A percentile compares a stretch with the other conserved stretches of the same genome.
These are phyloP conservation scores for Osmerus eperlanus DNA, from an alignment of 2,113 vertebrate species.

Conservation along the genomic window DNA sequence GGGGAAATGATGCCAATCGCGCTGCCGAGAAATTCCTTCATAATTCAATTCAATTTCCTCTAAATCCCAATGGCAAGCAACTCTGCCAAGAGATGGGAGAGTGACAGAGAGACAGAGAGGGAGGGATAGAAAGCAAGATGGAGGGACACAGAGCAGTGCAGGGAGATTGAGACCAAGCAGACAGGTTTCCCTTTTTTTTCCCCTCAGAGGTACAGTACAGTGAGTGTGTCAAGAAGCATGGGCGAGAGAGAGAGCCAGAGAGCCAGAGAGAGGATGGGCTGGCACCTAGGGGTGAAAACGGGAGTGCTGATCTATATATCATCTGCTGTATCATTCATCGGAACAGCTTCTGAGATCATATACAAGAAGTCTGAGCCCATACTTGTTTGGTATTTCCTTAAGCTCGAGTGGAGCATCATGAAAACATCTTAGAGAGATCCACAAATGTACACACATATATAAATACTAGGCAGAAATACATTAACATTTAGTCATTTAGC, in stretches of 20 bases:
- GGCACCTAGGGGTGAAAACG: too few species aligned
- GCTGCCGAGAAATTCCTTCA: constrained; percentile 76
- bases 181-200: too few species aligned
- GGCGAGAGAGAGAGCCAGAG: constrained; percentile 23
- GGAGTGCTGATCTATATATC: too few species aligned
- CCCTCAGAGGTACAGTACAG: too few species aligned
- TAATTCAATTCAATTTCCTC: constrained; percentile 80
- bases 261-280: constrained; percentile 17
- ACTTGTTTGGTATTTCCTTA: too few species aligned
- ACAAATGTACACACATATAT: neutral
- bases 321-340: too few species aligned
- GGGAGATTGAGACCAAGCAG: neutral
- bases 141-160: constrained; percentile 1
- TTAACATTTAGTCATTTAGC: too few species aligned
- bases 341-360: too few species aligned
- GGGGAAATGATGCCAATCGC: constrained; percentile 79
- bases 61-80: constrained; percentile 75
- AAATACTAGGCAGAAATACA: neutral
- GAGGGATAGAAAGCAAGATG: neutral
- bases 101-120: neutral
- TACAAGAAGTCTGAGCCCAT: too few species aligned
- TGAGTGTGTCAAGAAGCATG: constrained; percentile 31
- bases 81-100: constrained; percentile 50
- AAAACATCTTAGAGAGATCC: too few species aligned
- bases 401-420: too few species aligned